Evolutionary conservation across 2,888 invertebrate genomes (phyloP).

Genomic region (Eupithecia exiguata): DNA sequence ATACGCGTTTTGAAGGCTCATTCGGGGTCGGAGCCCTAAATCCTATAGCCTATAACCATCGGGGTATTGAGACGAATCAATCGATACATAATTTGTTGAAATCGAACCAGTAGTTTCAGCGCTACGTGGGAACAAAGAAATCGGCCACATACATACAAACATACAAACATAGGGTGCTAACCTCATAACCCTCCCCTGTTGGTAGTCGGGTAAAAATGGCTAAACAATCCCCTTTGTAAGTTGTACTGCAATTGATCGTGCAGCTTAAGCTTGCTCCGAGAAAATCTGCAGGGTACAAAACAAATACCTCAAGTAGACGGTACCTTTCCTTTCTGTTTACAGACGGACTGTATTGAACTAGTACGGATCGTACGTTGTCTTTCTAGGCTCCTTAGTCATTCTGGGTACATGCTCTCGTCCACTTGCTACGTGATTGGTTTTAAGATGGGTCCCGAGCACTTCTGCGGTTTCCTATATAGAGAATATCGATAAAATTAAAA

Average conservation of each 20-base stretch:
- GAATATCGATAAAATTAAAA: neutral
- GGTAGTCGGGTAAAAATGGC: too few relatives aligned
- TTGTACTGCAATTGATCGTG: neutral
- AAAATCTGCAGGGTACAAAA: conserved; percentile 16
- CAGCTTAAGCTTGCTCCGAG: neutral
- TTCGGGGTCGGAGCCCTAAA: too few relatives aligned
- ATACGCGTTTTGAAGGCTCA: too few relatives aligned
- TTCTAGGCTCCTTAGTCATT: conserved; percentile 56
- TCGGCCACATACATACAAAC: too few relatives aligned
- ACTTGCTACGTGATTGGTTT: conserved; percentile 68
- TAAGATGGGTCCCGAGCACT: conserved; percentile 51
- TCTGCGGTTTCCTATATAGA: conserved; percentile 41
- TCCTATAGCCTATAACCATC: too few relatives aligned
- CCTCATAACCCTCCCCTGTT: too few relatives aligned
- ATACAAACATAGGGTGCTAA: too few relatives aligned
- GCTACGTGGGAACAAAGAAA: too few relatives aligned
- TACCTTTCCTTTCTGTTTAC: conserved; percentile 5
- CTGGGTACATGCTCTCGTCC: conserved; percentile 60
- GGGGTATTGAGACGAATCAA: too few relatives aligned
- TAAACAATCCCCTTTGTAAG: neutral
- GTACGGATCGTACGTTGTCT: conserved; percentile 35
- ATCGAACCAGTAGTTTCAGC: too few relatives aligned
- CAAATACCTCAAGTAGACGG: conserved; percentile 6
- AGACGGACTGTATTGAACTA: conserved; percentile 20
- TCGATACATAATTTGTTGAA: too few relatives aligned